These are phyloP conservation scores for Drosophila nasuta DNA, from an alignment of 1,140 invertebrate species.

Conservation along the genomic window DNA sequence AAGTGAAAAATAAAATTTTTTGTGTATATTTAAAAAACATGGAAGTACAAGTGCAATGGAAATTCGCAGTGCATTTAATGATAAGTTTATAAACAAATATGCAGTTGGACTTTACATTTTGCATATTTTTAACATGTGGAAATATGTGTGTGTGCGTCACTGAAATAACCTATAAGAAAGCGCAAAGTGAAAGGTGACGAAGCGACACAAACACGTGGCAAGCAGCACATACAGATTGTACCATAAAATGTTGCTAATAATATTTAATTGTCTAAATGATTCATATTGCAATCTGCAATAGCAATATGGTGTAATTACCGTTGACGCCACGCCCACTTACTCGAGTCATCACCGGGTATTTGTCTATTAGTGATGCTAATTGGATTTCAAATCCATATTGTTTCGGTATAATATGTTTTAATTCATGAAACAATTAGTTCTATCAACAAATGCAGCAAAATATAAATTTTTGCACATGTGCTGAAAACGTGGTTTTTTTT, in stretches of 20 bases:
- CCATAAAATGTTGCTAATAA: conserved; percentile 29
- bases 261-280: conserved; percentile 11
- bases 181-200: conserved; percentile 70
- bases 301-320: conserved; percentile 67
- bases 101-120: conserved; percentile 48
- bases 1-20: conserved; percentile 40
- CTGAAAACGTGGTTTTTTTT: conserved; percentile 54
- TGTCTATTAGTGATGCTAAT: conserved; percentile 11
- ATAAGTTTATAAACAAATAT: conserved; percentile 68
- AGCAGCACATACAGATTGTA: conserved; percentile 25
- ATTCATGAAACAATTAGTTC: conserved; percentile 16
- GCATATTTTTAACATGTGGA: conserved; percentile 51
- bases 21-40: conserved; percentile 36
- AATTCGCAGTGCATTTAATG: conserved; percentile 41
- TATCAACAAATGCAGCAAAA: background rate
- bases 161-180: conserved; percentile 58
- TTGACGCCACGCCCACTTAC: conserved; percentile 55
- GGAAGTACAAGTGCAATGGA: conserved; percentile 47
- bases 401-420: background rate
- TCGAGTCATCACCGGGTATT: conserved; percentile 23
- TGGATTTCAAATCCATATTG: background rate
- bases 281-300: conserved; percentile 47
- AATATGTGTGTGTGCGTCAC: conserved; percentile 43
- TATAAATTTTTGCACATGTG: background rate
- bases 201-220: conserved; percentile 72